A percentile compares a stretch with the other conserved stretches of the same genome.
Conservation (phyloP, 1,140 invertebrate species). For the Proctacanthus coquilletti region DNA sequence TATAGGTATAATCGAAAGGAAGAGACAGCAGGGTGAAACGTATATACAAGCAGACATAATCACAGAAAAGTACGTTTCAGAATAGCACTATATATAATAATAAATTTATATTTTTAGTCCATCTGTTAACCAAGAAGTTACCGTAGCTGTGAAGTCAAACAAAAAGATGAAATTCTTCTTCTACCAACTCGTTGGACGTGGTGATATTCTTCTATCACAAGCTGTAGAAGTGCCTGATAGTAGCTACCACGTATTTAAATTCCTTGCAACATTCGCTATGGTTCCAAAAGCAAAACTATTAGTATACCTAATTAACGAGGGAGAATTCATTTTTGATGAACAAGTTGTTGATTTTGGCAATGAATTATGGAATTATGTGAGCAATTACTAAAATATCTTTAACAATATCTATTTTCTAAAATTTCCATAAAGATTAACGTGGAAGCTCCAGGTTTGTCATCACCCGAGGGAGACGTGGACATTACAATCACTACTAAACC, state of each 20-base stretch:
- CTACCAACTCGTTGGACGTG: conserved; percentile 74
- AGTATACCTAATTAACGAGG: conserved; percentile 58
- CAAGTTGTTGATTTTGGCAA: conserved; percentile 65
- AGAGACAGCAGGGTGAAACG: conserved; percentile 52
- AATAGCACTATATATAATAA: conserved; percentile 3
- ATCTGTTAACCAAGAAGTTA: conserved; percentile 58
- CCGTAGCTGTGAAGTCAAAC: conserved; percentile 67
- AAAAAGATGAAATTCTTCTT: conserved; percentile 58
- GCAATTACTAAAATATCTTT: not conserved
- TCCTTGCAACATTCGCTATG: conserved; percentile 64
- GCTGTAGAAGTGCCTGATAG: conserved; percentile 40
- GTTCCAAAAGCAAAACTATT: conserved; percentile 68
- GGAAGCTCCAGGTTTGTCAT: conserved; percentile 37
- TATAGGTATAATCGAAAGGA: conserved; percentile 60
- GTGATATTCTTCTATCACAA: conserved; percentile 61
- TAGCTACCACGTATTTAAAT: conserved; percentile 33
- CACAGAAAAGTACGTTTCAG: conserved; percentile 36
- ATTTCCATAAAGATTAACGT: conserved; percentile 9
- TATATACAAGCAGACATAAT: conserved; percentile 59
- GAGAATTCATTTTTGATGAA: conserved; percentile 72
- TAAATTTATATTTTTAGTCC: conserved; percentile 32
- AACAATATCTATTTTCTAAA: conserved; percentile 3
- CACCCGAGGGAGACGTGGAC: conserved; percentile 56
- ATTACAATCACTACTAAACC: conserved; percentile 62
- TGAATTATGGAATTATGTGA: conserved; percentile 58